Evolutionary conservation across 2,113 vertebrate species (phyloP), one percentile per base, ranked within the genome.

Genomic region (Turnix velox): DNA sequence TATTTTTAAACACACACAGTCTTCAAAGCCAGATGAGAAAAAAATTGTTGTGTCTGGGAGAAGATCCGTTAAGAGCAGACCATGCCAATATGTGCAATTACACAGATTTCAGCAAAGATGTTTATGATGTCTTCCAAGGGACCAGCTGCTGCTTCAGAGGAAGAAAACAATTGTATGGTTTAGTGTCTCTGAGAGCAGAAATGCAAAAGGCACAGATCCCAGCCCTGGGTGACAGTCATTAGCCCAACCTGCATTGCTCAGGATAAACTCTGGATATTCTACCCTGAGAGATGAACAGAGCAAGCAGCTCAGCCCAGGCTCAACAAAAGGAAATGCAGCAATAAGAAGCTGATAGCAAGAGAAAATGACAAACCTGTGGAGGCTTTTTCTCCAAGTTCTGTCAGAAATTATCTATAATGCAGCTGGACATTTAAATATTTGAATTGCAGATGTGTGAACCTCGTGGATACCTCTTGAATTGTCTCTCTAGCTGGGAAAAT

Each of bases 111-210:
- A 2, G 91, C 92, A 94, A 94, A 96, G 81, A 93, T 92, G 91
- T 94, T 93, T 86, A 59, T 96, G 93, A 92, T 93, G 96, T 86
- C 96, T 96, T 96, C 96, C 96, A 95, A 96, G 88, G 93, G 92
- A 96, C 72, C 96, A 95, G 94, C 90, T 96, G 96, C 95, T 96
- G 71, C 95, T 96, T 95, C 55, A 20, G 89, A 93, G 88, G 82
- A 87, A 51, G 90, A 73, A 94, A 93, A 96, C 84, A 94, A 95
- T 92, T 94, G 84, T 13, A 46, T 73, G 94, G 84, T 66, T 84
- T 87, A 88, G 92, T 87, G 77, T 95, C 81, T 92, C 54, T 2
- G 78, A 87, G 78, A 95, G 81, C 94, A 92, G 84, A 82, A 92
- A 92, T 31, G 74, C 84, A 94, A 87, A 96, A 92, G 95, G 95